Conservation (phyloP, 2,888 invertebrate genomes). For the Pharmacophagus antenor region DNA sequence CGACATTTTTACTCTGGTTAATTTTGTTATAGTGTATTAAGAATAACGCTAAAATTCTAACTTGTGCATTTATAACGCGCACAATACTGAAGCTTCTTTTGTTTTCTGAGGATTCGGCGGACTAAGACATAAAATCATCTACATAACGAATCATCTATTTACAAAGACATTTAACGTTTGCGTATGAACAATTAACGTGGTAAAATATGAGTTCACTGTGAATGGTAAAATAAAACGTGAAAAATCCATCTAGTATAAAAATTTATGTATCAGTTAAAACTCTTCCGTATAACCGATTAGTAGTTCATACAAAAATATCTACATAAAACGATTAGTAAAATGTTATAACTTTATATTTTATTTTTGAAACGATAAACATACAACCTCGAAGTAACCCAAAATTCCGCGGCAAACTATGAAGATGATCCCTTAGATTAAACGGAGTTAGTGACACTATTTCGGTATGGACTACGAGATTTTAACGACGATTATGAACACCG, state of each 20-base stretch:
- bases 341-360: slow-evolving; percentile 12
- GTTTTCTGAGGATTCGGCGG: no score
- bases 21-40: no score
- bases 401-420: slow-evolving; percentile 15
- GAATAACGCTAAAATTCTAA: no score
- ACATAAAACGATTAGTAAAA: no score
- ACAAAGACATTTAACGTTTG: no score
- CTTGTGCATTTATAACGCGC: no score
- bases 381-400: slow-evolving; percentile 25
- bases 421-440: slow-evolving; percentile 27
- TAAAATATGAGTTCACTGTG: no score
- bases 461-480: slow-evolving; percentile 18
- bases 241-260: not conserved
- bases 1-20: not conserved
- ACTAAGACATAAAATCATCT: no score
- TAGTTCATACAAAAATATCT: not conserved
- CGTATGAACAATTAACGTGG: no score
- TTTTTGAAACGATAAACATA: slow-evolving; percentile 22
- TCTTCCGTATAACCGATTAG: not conserved
- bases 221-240: no score
- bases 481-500: slow-evolving; percentile 19
- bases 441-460: slow-evolving; percentile 29
- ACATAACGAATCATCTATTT: no score
- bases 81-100: no score
- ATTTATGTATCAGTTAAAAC: not conserved